Evolutionary conservation across 2,797 vertebrate species (phyloP).

Genomic region (Stomatorhinus walkeri): DNA sequence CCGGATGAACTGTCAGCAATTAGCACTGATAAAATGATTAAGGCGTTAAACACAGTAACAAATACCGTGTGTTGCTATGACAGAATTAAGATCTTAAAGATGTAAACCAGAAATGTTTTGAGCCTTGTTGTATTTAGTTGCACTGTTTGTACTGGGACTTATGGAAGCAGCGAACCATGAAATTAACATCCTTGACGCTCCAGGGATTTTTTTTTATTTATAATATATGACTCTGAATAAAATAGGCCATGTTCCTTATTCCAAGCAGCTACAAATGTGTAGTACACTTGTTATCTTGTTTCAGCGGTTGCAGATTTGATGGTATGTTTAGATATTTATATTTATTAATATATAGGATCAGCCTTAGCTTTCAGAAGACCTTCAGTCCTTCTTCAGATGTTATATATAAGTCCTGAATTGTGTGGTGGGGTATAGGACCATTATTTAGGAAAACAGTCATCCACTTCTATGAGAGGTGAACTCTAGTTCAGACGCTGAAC

Average conservation of each 20-base stretch:
- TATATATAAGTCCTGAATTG: neutral
- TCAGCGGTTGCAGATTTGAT: neutral
- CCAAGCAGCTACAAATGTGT: neutral
- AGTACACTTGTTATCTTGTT: neutral
- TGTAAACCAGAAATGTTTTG: neutral
- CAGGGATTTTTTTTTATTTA: neutral
- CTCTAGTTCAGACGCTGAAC: neutral
- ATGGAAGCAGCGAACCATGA: neutral
- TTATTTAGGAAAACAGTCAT: neutral
- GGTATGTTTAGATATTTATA: neutral
- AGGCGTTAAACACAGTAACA: neutral
- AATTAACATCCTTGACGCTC: neutral
- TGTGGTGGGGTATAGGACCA: neutral
- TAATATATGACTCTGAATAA: neutral
- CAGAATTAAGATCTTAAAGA: neutral
- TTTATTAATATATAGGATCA: neutral
- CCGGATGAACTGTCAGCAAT: neutral
- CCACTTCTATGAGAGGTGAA: neutral
- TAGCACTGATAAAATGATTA: conserved; percentile 11
- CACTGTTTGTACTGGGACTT: neutral
- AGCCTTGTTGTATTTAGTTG: neutral
- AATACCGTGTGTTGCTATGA: neutral
- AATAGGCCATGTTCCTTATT: neutral
- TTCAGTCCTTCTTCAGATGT: neutral
- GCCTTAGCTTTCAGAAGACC: neutral